These are phyloP conservation scores for Cyclophora albipunctata DNA, from an alignment of 2,888 invertebrate species.

Conservation along the genomic window DNA sequence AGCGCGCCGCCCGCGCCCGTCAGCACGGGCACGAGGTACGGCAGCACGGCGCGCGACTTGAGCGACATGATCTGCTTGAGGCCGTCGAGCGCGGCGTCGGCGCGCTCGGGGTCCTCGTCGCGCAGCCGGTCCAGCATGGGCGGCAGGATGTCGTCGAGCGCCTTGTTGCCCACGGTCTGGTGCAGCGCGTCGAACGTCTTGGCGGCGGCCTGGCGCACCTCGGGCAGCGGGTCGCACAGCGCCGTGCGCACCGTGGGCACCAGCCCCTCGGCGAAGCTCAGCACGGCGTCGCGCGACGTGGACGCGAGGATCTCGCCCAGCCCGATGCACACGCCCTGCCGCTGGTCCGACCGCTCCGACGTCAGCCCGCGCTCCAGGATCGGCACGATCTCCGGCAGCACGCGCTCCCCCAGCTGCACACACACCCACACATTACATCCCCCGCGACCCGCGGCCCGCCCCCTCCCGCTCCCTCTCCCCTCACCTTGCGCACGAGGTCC, in stretches of 20 bases:
- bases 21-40: slow-evolving; percentile 96
- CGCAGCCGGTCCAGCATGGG: slow-evolving; percentile 86
- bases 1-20: slow-evolving; percentile 67
- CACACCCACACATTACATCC: neutral
- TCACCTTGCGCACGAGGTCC: slow-evolving; percentile 92
- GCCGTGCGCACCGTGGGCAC: slow-evolving; percentile 95
- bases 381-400: slow-evolving; percentile 98
- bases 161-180: slow-evolving; percentile 92
- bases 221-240: slow-evolving; percentile 93
- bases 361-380: slow-evolving; percentile 95
- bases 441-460: no score
- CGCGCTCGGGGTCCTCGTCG: slow-evolving; percentile 84
- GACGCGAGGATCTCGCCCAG: slow-evolving; percentile 98
- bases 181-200: slow-evolving; percentile 97
- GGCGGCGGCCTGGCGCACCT: slow-evolving; percentile 95
- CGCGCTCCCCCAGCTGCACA: slow-evolving; percentile 89
- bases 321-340: slow-evolving; percentile 99
- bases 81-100: slow-evolving; percentile 95
- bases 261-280: slow-evolving; percentile 76
- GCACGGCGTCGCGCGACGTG: slow-evolving; percentile 94
- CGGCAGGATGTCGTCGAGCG: slow-evolving; percentile 97
- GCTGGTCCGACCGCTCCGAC: slow-evolving; percentile 93
- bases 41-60: slow-evolving; percentile 95
- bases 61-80: slow-evolving; percentile 95
- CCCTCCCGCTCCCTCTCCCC: no score